Percentiles rank a stretch among this genome's conserved stretches.
These are phyloP conservation scores for Gari tellinella DNA, from an alignment of 2,888 invertebrate genomes.

Conservation along the genomic window DNA sequence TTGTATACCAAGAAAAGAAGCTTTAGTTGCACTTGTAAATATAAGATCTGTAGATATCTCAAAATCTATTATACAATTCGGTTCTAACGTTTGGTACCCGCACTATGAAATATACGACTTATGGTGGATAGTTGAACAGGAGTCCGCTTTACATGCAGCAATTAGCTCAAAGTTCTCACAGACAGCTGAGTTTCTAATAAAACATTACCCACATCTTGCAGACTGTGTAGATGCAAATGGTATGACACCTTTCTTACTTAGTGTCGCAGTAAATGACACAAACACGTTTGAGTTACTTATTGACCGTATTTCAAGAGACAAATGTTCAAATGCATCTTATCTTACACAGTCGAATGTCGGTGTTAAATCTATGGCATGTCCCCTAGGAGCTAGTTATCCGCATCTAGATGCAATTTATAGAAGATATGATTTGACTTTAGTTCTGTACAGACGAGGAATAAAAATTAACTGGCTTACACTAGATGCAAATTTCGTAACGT, in stretches of 20 bases:
- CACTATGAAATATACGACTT: not conserved
- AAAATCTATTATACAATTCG: too few relatives aligned
- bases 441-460: not conserved
- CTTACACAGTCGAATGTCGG: not conserved
- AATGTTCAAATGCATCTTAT: too few relatives aligned
- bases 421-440: slow-evolving; percentile 7
- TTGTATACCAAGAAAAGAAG: too few relatives aligned
- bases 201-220: not conserved
- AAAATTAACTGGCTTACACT: slow-evolving; percentile 3
- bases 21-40: too few relatives aligned
- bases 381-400: slow-evolving; percentile 4
- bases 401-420: slow-evolving; percentile 18
- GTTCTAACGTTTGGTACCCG: too few relatives aligned
- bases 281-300: slow-evolving; percentile 2
- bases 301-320: not conserved
- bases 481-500: not conserved
- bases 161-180: not conserved
- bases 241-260: slow-evolving; percentile 3
- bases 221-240: slow-evolving; percentile 8
- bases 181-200: not conserved
- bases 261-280: slow-evolving; percentile 5
- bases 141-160: slow-evolving; percentile 10
- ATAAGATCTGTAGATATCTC: too few relatives aligned
- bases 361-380: not conserved
- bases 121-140: slow-evolving; percentile 5